Base-by-base conservation (phyloP, 2,797 vertebrate species). In the Propithecus perrieri region DNA sequence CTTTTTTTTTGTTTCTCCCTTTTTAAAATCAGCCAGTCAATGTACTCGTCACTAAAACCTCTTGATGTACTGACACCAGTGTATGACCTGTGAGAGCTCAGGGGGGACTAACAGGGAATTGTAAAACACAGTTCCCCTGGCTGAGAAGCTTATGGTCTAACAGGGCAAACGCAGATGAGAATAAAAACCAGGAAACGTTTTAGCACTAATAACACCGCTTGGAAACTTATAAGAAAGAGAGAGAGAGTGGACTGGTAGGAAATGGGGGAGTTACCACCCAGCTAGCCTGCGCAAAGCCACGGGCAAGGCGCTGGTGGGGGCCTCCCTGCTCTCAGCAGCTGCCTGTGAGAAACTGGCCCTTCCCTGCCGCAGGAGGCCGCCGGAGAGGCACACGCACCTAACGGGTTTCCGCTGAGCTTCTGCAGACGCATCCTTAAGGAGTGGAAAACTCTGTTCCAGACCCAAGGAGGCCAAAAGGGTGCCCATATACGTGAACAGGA, bases 371-470 rank as follows among this genome's bases (percentile, higher is more conserved):
- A 20, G 75, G 92, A 83, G 83, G 48, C 92, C 80, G 65, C 57
- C 14, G 80, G 75, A 75, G n/a, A 65, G 63, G 76, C 12, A 0
- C 7, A 28, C 41, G 63, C 5, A 14, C 72, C 78, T 65, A 81
- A 50, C 0, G 12, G 50, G 63, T 67, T 85, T 92, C 41, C 18
- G 48, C 38, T 33, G 53, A 81, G 75, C 61, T 72, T 87, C 86
- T 88, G 71, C 48, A 63, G 85, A 89, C 5, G 4, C 63, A 24
- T 67, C 50, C 46, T 95, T 26, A 12, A 74, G 67, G 80, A 95
- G 71, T 72, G 92, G 97, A 97, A 97, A 96, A 95, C 92, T 97
- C 96, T 94, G 50, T 92, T 90, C 71, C 76, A 85, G 84, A 71
- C 88, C 75, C 1, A 15, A 84, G 85, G 67, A 92, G 59, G 69